Conservation (phyloP, 2,888 invertebrate genomes). For the Bombylius major region DNA sequence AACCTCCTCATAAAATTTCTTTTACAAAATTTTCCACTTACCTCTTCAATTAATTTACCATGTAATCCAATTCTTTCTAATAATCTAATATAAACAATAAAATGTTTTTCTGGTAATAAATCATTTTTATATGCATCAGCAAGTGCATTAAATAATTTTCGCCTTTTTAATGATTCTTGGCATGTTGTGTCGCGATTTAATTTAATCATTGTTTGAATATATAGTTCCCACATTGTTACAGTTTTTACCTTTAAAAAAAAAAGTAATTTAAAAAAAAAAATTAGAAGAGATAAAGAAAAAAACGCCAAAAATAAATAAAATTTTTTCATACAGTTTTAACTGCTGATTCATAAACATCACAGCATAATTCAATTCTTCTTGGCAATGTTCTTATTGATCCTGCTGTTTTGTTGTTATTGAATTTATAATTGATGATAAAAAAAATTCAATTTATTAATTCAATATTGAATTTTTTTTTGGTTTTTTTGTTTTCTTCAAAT, state of each 20-base stretch:
- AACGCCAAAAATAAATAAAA: no score
- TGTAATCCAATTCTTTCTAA: conserved; percentile 16
- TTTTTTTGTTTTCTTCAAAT: no score
- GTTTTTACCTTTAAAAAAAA: conserved; percentile 29
- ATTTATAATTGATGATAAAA: background rate
- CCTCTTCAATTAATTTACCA: conserved; percentile 10
- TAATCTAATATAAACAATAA: conserved; percentile 36
- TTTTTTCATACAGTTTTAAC: conserved; percentile 28
- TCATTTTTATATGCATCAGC: conserved; percentile 38
- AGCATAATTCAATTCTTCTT: conserved; percentile 37
- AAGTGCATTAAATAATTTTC: conserved; percentile 40
- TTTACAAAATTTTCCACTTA: background rate
- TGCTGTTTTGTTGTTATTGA: background rate
- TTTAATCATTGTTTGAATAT: conserved; percentile 44
- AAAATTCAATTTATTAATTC: background rate
- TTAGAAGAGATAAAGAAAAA: no score
- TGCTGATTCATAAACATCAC: conserved; percentile 39
- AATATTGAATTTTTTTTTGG: background rate
- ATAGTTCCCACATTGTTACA: conserved; percentile 43
- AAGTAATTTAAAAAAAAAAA: background rate
- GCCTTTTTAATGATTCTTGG: conserved; percentile 39
- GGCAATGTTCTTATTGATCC: conserved; percentile 25
- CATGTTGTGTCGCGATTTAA: conserved; percentile 38
- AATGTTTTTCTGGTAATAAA: conserved; percentile 40
- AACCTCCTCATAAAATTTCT: background rate